A percentile compares a stretch with the other conserved stretches of the same genome.
Evolutionary conservation across 2,888 invertebrate species (phyloP).

Genomic region (Toxonevra muliebris): DNA sequence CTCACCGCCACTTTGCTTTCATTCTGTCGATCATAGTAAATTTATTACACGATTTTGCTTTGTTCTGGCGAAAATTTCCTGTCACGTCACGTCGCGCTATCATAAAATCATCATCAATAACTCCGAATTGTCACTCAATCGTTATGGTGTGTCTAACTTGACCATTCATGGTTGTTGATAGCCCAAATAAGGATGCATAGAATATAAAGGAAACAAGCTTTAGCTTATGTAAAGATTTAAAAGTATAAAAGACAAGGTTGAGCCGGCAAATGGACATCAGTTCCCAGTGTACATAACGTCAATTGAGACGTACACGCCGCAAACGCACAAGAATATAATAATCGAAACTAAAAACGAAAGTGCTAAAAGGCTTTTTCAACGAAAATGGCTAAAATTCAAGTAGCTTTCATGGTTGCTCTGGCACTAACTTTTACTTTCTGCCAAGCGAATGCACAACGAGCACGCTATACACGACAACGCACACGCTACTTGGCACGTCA

Average conservation of each 20-base stretch:
- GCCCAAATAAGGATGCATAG: constrained; percentile 51
- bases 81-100: constrained; percentile 52
- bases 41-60: constrained; percentile 38
- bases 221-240: not conserved
- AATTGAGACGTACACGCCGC: constrained; percentile 9
- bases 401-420: constrained; percentile 42
- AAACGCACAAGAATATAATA: constrained; percentile 8
- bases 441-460: constrained; percentile 42
- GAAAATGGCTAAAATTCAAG: constrained; percentile 54
- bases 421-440: constrained; percentile 36
- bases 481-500: constrained; percentile 49
- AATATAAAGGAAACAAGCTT: constrained; percentile 2
- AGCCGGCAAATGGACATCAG: constrained; percentile 21
- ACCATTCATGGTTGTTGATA: constrained; percentile 20
- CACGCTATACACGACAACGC: constrained; percentile 38
- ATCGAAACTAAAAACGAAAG: constrained; percentile 8
- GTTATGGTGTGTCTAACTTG: constrained; percentile 2
- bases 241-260: constrained; percentile 29
- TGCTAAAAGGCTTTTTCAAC: not conserved
- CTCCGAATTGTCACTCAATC: constrained; percentile 25
- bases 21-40: constrained; percentile 24
- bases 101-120: constrained; percentile 49
- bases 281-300: constrained; percentile 4
- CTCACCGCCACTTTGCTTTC: constrained; percentile 17
- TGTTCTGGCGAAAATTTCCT: constrained; percentile 40